Conservation (phyloP, 2,113 vertebrate species). For the Chloropsis hardwickii region DNA sequence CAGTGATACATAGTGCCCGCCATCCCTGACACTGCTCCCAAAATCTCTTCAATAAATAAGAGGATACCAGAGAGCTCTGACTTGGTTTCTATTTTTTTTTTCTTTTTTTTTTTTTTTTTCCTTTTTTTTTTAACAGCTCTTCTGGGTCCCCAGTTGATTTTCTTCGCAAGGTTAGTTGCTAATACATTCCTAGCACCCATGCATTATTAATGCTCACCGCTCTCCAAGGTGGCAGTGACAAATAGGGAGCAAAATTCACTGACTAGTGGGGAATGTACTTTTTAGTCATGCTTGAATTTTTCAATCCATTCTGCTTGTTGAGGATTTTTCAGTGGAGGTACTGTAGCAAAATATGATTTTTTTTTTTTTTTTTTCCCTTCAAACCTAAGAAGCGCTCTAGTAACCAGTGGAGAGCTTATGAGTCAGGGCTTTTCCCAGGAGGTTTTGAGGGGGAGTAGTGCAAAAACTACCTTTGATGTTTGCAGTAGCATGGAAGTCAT, state of each 20-base stretch:
- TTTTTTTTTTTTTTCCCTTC: neutral
- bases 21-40: conserved; percentile 73
- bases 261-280: conserved; percentile 96
- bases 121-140: conserved; percentile 67
- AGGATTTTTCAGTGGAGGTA: conserved; percentile 75
- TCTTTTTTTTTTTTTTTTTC: neutral
- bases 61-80: conserved; percentile 49
- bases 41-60: conserved; percentile 82
- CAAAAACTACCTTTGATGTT: conserved; percentile 72
- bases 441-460: conserved; percentile 64
- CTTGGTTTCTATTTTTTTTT: neutral
- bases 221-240: conserved; percentile 99
- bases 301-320: conserved; percentile 89
- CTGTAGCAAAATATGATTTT: conserved; percentile 64
- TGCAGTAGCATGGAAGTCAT: conserved; percentile 67
- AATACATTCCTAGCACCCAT: conserved; percentile 96
- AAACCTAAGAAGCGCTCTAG: conserved; percentile 64
- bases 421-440: conserved; percentile 71
- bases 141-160: conserved; percentile 84
- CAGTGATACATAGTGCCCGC: conserved; percentile 74
- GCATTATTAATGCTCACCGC: conserved; percentile 97
- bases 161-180: conserved; percentile 92
- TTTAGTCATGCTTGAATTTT: conserved; percentile 98
- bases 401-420: conserved; percentile 65
- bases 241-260: conserved; percentile 96